Conservation (phyloP, 2,113 vertebrate genomes). For the Mastomys coucha region DNA sequence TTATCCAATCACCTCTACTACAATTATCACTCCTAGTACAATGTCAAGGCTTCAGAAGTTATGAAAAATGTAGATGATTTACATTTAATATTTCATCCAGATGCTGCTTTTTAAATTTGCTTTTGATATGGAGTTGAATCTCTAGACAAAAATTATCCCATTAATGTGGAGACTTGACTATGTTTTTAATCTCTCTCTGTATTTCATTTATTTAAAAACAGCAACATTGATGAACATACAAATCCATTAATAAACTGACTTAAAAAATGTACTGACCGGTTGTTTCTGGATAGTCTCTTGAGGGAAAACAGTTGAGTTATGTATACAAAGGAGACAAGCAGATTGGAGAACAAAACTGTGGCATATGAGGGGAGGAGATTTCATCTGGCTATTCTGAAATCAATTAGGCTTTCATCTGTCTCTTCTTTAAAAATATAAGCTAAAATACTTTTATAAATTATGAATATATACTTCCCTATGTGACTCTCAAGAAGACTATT, state of each 20-base stretch:
- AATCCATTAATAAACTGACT: neutral
- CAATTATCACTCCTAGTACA: neutral
- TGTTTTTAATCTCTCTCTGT: neutral
- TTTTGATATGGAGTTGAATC: neutral
- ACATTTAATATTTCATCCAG: neutral
- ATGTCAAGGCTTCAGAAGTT: neutral
- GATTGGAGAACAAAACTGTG: neutral
- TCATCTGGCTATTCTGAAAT: neutral
- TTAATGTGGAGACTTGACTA: neutral
- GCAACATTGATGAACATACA: neutral
- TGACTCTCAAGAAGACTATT: neutral
- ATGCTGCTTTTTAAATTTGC: neutral
- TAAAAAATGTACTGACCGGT: neutral
- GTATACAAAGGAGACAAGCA: neutral
- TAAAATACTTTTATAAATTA: neutral
- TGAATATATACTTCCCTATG: neutral
- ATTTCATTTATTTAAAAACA: neutral
- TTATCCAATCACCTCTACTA: too few species aligned
- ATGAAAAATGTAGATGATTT: neutral
- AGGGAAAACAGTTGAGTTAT: neutral
- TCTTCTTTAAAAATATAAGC: neutral
- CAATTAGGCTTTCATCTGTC: neutral
- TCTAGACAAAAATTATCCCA: neutral
- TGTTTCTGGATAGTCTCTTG: neutral
- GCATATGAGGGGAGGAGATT: neutral